Evolutionary conservation across 2,797 vertebrate genomes (phyloP).

Genomic region (Nyctalus aviator): DNA sequence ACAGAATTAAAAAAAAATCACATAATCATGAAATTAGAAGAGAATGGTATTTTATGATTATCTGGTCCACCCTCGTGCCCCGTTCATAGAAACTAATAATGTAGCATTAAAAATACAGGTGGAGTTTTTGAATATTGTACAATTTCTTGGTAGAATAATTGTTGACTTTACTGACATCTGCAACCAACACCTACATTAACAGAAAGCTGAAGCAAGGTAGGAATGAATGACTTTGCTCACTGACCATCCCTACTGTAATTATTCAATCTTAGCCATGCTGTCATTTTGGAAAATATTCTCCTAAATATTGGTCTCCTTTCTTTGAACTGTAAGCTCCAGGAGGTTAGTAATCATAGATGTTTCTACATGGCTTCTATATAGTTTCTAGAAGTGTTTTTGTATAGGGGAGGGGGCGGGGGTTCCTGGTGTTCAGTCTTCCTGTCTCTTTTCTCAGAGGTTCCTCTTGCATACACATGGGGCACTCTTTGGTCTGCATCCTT

Average conservation of each 20-base stretch:
- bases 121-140: not conserved
- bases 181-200: not conserved
- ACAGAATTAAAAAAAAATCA: slow-evolving; percentile 38
- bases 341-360: not conserved
- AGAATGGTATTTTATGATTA: not conserved
- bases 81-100: not conserved
- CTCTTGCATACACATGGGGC: not conserved
- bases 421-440: not conserved
- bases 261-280: not conserved
- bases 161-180: not conserved
- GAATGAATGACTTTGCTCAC: slow-evolving; percentile 16
- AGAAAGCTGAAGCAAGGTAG: not conserved
- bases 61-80: not conserved
- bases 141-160: not conserved
- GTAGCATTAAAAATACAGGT: not conserved
- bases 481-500: not conserved
- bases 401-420: too few species aligned
- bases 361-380: not conserved
- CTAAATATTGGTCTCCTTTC: not conserved
- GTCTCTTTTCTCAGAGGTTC: not conserved
- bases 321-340: not conserved
- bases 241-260: not conserved
- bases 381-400: not conserved
- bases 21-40: slow-evolving; percentile 34
- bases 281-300: slow-evolving; percentile 2